Percentiles rank a stretch among this genome's conserved stretches.
phyloP scores from a whole-genome alignment of 2,888 invertebrate genomes.

The Phaonia tiefii region DNA sequence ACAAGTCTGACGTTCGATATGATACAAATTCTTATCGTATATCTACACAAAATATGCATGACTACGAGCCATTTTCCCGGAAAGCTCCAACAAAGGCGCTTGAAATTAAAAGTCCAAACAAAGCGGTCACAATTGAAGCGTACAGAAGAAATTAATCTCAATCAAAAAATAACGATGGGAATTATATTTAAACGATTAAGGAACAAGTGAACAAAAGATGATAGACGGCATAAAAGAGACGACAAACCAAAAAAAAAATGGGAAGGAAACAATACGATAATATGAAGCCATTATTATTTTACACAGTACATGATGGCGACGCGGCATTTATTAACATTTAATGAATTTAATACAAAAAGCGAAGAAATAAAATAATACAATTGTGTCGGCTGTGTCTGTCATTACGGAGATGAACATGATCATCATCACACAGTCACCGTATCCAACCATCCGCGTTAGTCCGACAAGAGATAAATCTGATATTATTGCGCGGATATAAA shows the following conservation, averaged over 20 bases:
- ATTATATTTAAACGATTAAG: not conserved
- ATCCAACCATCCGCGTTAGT: no score
- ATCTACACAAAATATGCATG: no score
- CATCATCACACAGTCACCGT: no score
- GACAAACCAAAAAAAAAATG: no score
- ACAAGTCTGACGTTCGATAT: no score
- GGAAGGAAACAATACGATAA: no score
- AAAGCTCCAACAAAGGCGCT: no score
- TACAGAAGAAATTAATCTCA: not conserved
- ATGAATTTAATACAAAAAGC: not conserved
- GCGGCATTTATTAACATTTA: conserved; percentile 6
- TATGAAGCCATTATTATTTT: no score
- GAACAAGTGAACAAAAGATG: not conserved
- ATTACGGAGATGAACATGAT: not conserved
- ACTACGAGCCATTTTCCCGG: no score
- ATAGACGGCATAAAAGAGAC: not conserved
- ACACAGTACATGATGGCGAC: not conserved
- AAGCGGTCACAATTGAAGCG: not conserved
- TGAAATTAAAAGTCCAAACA: not conserved
- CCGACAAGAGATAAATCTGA: not conserved
- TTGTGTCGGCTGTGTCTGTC: not conserved
- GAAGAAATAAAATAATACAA: not conserved
- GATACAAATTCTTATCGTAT: no score
- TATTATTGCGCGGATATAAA: conserved; percentile 2
- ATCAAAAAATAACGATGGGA: not conserved